Base-by-base conservation (phyloP, 2,888 invertebrate genomes). In the Zonitis immaculata region DNA sequence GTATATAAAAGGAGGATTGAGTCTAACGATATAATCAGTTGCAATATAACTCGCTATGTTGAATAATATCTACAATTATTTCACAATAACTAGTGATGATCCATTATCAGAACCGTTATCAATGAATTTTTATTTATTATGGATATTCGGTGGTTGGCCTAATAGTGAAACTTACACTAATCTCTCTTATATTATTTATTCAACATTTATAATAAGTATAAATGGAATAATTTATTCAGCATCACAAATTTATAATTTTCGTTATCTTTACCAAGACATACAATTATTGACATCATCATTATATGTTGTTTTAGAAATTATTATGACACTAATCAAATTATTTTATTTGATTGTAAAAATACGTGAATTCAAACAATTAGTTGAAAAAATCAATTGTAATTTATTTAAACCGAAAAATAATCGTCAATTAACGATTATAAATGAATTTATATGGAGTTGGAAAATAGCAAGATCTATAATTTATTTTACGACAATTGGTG, bases 331-430 rank as follows among this genome's bases (percentile, higher is more conserved):
- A n/a, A 32, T 14, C 6, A 32, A 32, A 32, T 12, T 32, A 7
- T 32, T 32, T 6, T 14, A 14, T 14, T 14, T 32, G 4, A n/a
- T 32, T 14, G 32, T 32, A 7, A 32, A 32, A 32, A 32, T 14
- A 5, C 12, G 28, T 12, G n/a, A 30, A 12, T 30, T 30, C 12
- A 30, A 30, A 5, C n/a, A n/a, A 30, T 14, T 32, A 14, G 7
- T 32, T 7, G 7, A 32, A 1, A 7, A 32, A 2, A 8, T 35
- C 3, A 7, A 35, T 35, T 8, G 8, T 5, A 35, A 52, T 1
- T 12, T 44, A 11, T 65, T 63, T 50, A 52, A 51, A 49, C 59
- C 61, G 7, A 52, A 44, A 12, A 52, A 54, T 35, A 16, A 39
- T 0, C 16, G 46, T 25, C 56, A 61, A 26, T 3, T 52, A 7